Base-by-base conservation (phyloP, 1,140 invertebrate genomes). In the Drosophila hydei region DNA sequence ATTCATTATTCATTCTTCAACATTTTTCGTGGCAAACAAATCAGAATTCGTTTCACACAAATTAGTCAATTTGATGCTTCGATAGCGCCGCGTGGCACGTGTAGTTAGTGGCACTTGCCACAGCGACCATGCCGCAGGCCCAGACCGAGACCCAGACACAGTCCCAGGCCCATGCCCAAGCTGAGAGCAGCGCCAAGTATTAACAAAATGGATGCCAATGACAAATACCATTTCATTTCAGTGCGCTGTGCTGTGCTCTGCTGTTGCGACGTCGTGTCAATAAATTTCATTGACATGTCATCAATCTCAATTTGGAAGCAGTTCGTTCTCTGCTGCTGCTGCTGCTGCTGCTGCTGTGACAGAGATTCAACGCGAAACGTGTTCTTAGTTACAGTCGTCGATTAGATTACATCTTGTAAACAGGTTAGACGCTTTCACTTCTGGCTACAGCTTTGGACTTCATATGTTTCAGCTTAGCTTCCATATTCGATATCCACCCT, bases 251-350 rank as follows among this genome's bases (percentile, higher is more conserved):
- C 36, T 25, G 25, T 12, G 36, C n/a, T 19, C 4, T 19, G 23
- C 33, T 55, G 30, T 47, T 8, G 33, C 18, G 19, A 18, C 40
- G 36, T 40, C 63, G 72, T 71, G 74, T 73, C 83, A 75, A 88
- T 73, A 80, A 75, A 83, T 74, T 76, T 58, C 78, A 88, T 88
- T 88, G 83, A 70, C 83, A 78, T 83, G 62, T 83, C 83, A 88
- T 87, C 75, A 77, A 76, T 87, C 79, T 88, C 84, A 71, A 71
- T 70, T 70, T 18, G 21, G 45, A 9, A 7, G 36, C 8, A 36
- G 30, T 30, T 47, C 25, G 30, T 11, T 33, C 30, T n/a, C 25
- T 5, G 40, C 16, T 9, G 11, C 56, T 16, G 11, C 47, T 12
- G 43, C 43, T 45, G 19, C 8, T 3, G 45, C 5, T 48, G 2